Evolutionary conservation across 92 coral and sea anemone genomes (phyloP), one percentile per base, ranked within the genome.

Genomic region (Palythoa grandis): DNA sequence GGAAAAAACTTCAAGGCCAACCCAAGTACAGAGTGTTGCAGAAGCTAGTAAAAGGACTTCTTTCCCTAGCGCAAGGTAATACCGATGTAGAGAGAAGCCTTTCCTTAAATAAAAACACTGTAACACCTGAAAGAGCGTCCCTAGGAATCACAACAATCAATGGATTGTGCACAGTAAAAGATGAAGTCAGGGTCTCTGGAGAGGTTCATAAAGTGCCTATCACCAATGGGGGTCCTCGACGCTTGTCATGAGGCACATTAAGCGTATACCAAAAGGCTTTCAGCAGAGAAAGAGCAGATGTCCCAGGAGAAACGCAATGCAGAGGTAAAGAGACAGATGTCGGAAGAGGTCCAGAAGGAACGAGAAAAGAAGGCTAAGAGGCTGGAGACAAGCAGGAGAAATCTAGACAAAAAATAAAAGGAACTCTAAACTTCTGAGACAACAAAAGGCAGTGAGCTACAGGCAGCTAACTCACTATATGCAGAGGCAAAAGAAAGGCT

Each of bases 391-490:
- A 72, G 9, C 38, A 72, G 53, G 9, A 72, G 12, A 72, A 72
- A 72, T 72, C 9, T 16, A 72, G 76, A 72, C 47, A 22, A 69
- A 72, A 72, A 72, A 72, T 53, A 72, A 72, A 72, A 72, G 76
- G 53, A 72, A 1, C 76, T 72, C 76, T 72, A 38, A 72, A 72
- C 53, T 72, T 72, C 76, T 72, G 76, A 72, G 76, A 72, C 38
- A 72, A 72, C 15, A 53, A 72, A 72, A 72, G 76, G 76, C 53
- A 72, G 76, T 72, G 76, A 72, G 76, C 76, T 72, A 72, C 76
- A 72, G 47, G 76, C 76, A 72, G 52, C 76, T 72, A 72, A 72
- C 38, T 72, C 22, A 16, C 76, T 72, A 3, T 72, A 72, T 72
- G 76, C 76, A 38, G 53, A 40, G 76, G 47, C 20, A 11, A 29